A percentile compares a stretch with the other conserved stretches of the same genome.
Conservation (phyloP, 2,797 vertebrate species). For the Lacerta viridis region DNA sequence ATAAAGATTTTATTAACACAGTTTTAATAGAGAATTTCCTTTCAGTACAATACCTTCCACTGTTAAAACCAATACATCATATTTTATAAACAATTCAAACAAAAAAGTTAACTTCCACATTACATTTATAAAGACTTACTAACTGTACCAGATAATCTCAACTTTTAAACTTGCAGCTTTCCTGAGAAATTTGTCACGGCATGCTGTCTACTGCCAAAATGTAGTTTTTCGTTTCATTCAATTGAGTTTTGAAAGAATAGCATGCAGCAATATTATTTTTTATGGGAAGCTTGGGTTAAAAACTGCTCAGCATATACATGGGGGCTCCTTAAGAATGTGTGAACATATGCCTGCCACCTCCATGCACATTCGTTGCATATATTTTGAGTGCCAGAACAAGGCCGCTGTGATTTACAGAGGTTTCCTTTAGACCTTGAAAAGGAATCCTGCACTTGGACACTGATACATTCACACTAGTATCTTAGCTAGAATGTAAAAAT, state of each 20-base stretch:
- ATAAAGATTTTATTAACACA: too few species aligned
- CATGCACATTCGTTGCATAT: not conserved
- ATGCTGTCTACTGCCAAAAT: not conserved
- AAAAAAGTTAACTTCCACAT: not conserved
- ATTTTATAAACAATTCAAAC: not conserved
- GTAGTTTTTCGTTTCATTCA: not conserved
- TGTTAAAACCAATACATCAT: too few species aligned
- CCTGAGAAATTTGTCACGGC: not conserved
- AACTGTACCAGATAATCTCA: too few species aligned
- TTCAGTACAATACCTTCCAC: not conserved
- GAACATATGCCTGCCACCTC: not conserved
- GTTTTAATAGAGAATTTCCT: too few species aligned
- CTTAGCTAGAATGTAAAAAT: not conserved
- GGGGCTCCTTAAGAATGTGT: too few species aligned
- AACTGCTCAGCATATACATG: not conserved
- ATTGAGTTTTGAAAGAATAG: not conserved
- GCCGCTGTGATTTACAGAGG: not conserved
- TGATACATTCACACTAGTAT: not conserved
- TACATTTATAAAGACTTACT: not conserved
- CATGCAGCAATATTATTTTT: not conserved
- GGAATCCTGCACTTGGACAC: not conserved
- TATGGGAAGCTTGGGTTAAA: not conserved
- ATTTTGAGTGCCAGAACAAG: not conserved
- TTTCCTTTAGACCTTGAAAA: not conserved
- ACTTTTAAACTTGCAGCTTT: not conserved